phyloP scores from a whole-genome alignment of 1,140 invertebrate species.

The Atta colombica region DNA sequence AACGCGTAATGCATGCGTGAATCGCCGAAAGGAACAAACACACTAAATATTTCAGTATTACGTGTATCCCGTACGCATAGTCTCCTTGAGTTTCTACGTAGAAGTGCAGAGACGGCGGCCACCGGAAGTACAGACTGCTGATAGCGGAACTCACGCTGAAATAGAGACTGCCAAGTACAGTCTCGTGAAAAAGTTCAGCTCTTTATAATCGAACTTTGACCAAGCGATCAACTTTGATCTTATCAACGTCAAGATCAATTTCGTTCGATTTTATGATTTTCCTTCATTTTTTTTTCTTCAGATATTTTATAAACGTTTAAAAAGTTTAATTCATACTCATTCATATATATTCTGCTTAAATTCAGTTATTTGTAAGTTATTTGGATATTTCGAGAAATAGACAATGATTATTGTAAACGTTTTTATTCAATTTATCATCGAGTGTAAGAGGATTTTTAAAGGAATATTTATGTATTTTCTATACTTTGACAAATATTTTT shows the following conservation, averaged over 20 bases:
- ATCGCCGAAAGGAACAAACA: not conserved
- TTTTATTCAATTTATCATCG: not conserved
- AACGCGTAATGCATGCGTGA: constrained; percentile 1
- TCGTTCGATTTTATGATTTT: not conserved
- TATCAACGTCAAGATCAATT: not conserved
- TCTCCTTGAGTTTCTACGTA: constrained; percentile 35
- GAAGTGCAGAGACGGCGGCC: constrained; percentile 53
- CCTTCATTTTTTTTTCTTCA: not conserved
- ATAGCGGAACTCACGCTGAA: constrained; percentile 78
- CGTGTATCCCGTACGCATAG: constrained; percentile 2
- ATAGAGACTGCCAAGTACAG: constrained; percentile 68
- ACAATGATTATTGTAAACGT: not conserved
- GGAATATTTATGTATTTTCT: not conserved
- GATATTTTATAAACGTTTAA: not conserved
- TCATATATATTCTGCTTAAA: not conserved
- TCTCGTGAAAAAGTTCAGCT: constrained; percentile 63
- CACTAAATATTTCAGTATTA: constrained; percentile 3
- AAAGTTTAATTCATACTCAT: too few relatives aligned
- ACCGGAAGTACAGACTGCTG: constrained; percentile 77
- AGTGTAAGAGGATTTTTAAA: not conserved
- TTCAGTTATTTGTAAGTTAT: not conserved
- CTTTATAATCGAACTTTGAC: not conserved
- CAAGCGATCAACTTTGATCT: not conserved
- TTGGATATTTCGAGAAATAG: not conserved
- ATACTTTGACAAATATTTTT: not conserved